Conservation (phyloP, 2,797 vertebrate species). For the Anguilla megastoma region DNA sequence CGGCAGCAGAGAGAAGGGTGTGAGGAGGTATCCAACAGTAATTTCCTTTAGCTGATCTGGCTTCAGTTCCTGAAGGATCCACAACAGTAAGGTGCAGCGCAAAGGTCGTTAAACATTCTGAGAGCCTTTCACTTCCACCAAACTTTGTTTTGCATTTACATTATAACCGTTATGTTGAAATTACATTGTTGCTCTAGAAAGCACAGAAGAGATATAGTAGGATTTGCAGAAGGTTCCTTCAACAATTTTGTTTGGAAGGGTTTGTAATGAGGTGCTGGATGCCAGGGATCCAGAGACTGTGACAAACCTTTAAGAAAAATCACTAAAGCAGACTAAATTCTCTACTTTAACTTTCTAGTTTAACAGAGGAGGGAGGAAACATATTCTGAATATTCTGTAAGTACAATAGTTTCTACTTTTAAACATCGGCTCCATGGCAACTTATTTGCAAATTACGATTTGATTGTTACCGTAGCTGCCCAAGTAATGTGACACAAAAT, state of each 20-base stretch:
- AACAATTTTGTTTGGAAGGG: neutral
- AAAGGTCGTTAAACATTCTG: neutral
- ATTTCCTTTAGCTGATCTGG: no score
- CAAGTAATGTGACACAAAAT: no score
- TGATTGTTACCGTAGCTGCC: no score
- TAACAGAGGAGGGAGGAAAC: no score
- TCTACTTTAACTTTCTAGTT: no score
- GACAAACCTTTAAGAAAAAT: neutral
- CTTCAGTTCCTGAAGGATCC: neutral
- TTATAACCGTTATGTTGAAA: neutral
- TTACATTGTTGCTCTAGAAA: neutral
- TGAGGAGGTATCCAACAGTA: no score
- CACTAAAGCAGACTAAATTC: no score
- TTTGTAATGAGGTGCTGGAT: neutral
- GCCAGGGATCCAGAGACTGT: neutral
- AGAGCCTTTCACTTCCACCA: neutral
- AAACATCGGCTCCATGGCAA: no score
- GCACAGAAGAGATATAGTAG: neutral
- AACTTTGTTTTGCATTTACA: neutral
- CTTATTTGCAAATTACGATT: no score
- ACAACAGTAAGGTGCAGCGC: neutral
- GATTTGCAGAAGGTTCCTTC: neutral
- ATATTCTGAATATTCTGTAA: no score
- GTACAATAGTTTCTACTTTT: no score
- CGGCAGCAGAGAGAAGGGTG: no score